Conservation (phyloP, 2,113 vertebrate species). For the Pterocles orientalis region DNA sequence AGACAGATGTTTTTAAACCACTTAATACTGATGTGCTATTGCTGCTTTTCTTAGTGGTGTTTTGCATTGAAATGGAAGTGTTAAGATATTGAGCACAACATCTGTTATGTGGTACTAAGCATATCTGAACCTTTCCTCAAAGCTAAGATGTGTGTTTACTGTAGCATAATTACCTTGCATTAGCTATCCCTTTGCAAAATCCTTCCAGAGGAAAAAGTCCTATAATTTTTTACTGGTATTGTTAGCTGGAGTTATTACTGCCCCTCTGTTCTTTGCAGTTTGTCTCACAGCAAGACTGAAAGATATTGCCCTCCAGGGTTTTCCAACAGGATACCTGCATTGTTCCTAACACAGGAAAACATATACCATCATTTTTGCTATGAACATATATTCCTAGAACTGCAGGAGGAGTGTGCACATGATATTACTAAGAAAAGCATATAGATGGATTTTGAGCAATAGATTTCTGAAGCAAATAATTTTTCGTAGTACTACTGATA, state of each 20-base stretch:
- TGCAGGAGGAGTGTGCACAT: background rate
- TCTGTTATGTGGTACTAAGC: background rate
- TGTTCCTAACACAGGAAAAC: constrained; percentile 17
- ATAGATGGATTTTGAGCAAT: background rate
- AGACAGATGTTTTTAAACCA: background rate
- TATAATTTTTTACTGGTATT: background rate
- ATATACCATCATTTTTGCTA: background rate
- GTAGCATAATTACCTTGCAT: background rate
- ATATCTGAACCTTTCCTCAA: background rate
- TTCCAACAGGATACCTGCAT: background rate
- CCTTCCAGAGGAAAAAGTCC: background rate
- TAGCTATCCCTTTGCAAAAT: background rate
- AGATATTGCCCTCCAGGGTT: background rate
- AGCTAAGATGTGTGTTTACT: background rate
- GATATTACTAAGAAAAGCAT: background rate
- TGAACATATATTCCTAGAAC: background rate
- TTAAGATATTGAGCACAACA: background rate
- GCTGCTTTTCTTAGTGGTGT: background rate
- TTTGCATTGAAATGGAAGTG: background rate
- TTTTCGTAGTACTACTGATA: background rate
- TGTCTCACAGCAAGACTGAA: background rate
- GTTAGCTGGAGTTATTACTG: background rate
- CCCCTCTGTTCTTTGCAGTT: background rate
- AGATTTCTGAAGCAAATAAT: background rate
- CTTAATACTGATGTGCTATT: background rate